These are phyloP conservation scores for Neomicropteryx cornuta DNA, from an alignment of 1,140 invertebrate genomes.

Conservation along the genomic window DNA sequence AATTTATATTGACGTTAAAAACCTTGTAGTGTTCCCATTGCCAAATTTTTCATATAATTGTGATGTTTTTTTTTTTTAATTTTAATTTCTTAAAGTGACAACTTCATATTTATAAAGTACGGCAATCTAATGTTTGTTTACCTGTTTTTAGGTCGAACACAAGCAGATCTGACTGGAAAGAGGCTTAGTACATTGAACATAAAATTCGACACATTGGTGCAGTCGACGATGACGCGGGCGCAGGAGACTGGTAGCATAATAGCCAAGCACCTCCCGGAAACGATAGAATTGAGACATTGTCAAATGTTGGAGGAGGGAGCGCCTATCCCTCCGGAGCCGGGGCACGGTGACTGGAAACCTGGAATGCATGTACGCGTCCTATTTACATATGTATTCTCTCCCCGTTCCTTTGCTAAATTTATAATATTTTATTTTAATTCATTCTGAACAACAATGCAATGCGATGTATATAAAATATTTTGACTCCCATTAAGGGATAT, in stretches of 20 bases:
- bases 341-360: slow-evolving; percentile 74
- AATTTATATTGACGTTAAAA: too few relatives aligned
- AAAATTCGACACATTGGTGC: slow-evolving; percentile 66
- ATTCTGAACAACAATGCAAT: background rate
- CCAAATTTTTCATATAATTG: too few relatives aligned
- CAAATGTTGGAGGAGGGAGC: slow-evolving; percentile 86
- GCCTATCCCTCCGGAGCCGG: slow-evolving; percentile 90
- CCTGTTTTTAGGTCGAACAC: slow-evolving; percentile 62
- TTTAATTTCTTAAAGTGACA: too few relatives aligned
- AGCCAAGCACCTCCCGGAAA: slow-evolving; percentile 45
- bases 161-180: slow-evolving; percentile 74
- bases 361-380: slow-evolving; percentile 56
- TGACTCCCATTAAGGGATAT: too few relatives aligned
- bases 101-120: too few relatives aligned
- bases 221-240: slow-evolving; percentile 90
- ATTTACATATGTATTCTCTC: slow-evolving; percentile 2
- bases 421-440: slow-evolving; percentile 10
- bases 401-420: too few relatives aligned
- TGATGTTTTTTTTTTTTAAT: too few relatives aligned
- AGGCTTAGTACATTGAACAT: slow-evolving; percentile 62
- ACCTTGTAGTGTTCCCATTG: too few relatives aligned
- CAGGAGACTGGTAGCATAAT: slow-evolving; percentile 85
- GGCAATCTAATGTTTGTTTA: too few relatives aligned
- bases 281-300: slow-evolving; percentile 48
- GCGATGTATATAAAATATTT: background rate